Conservation (phyloP, 37 sponge, comb jelly and placozoan genomes). For the Diacarnus erythraeanus region DNA sequence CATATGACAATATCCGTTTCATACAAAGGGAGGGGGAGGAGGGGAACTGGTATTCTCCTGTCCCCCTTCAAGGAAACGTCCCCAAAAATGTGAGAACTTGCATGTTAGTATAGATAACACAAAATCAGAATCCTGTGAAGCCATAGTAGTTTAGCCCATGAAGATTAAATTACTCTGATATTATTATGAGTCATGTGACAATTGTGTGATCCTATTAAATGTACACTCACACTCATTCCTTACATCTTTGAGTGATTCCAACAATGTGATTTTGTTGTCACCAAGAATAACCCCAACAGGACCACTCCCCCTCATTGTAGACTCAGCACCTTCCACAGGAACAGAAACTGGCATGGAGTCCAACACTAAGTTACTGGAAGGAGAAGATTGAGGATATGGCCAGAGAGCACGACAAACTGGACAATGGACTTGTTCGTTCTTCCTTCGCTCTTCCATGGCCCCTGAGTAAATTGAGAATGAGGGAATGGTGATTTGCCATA, state of each 20-base stretch:
- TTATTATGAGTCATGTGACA: too few species aligned
- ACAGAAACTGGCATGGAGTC: background rate
- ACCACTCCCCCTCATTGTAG: background rate
- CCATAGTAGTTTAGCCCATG: too few species aligned
- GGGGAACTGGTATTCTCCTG: too few species aligned
- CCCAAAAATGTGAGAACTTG: too few species aligned
- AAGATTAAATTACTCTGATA: too few species aligned
- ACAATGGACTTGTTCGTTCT: constrained; percentile 43
- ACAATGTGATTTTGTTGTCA: constrained; percentile 5
- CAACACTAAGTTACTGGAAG: background rate
- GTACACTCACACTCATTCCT: background rate
- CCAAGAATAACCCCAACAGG: background rate
- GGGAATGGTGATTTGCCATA: too few species aligned
- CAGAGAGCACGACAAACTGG: constrained; percentile 52
- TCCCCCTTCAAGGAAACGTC: too few species aligned
- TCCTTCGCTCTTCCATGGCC: constrained; percentile 39
- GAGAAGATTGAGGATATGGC: constrained; percentile 17
- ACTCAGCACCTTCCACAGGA: background rate
- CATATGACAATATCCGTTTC: too few species aligned
- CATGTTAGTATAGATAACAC: too few species aligned
- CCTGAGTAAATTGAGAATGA: constrained; percentile 17
- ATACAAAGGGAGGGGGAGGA: too few species aligned
- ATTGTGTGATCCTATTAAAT: too few species aligned
- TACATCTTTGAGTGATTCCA: constrained; percentile 15
- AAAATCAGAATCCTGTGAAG: too few species aligned